Evolutionary conservation across 1,140 invertebrate genomes (phyloP), one percentile per base, ranked within the genome.

Genomic region (Hormaphis cornu): DNA sequence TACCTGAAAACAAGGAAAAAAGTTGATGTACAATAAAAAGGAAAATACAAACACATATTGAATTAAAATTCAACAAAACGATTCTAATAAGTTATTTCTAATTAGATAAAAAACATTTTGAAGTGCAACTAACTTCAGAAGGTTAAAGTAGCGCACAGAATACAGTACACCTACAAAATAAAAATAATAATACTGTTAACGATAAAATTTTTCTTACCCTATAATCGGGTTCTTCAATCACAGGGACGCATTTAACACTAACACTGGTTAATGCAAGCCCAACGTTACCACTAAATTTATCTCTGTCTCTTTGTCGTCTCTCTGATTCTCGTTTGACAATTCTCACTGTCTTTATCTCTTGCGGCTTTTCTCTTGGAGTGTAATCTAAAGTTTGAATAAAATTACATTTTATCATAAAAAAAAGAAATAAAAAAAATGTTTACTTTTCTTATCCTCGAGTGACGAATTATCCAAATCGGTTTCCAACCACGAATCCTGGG

Each of bases 261-360:
- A 58, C 70, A 53, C 58, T 74, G 16, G 76, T 79, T 52, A 82
- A 59, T 18, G 80, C 80, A 71, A 81, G 80, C 14, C 80, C 81
- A 28, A 80, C 76, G 70, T 80, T 80, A n/a, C 79, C 78, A 69
- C 76, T 80, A 46, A 18, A 66, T 70, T 80, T 75, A 69, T 83
- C 81, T 72, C 87, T 82, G 75, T 90, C 89, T 61, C 89, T 81
- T 75, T 90, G 88, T 1, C 90, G 81, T 52, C 90, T 82, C 77
- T 94, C 92, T 24, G 90, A 90, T 76, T 94, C 91, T 26, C 92
- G 80, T 80, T 96, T 96, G 0, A 96, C 92, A 75, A 95, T 94
- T 66, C 93, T 83, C 24, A 96, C 92, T 1, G 93, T 95, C 81
- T 93, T 93, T 26, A 92, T 91, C 78, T 92, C 89, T 76, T 87